phyloP scores from a whole-genome alignment of 2,888 invertebrate genomes.

The Pammene fasciana region DNA sequence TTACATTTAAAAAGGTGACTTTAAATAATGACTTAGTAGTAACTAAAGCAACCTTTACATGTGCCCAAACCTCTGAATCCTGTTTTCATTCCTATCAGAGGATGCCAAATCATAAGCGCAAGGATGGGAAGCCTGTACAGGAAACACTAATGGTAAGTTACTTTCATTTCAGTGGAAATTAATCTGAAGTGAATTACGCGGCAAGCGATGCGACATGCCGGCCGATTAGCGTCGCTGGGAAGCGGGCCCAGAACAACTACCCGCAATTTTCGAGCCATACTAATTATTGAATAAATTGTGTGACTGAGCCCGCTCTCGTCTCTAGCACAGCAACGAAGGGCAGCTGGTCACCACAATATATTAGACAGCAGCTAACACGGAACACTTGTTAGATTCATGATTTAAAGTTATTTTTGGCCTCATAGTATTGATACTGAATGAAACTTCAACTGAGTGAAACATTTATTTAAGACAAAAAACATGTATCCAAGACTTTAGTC shows the following conservation, averaged over 20 bases:
- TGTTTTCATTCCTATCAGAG: neutral
- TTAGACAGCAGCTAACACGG: too few relatives aligned
- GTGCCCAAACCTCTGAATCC: neutral
- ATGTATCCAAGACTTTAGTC: too few relatives aligned
- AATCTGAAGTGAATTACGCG: neutral
- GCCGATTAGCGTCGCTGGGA: conserved; percentile 6
- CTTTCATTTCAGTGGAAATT: neutral
- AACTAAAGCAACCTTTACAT: too few relatives aligned
- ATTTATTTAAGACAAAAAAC: too few relatives aligned
- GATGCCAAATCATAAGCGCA: neutral
- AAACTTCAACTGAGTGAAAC: too few relatives aligned
- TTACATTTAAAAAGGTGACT: too few relatives aligned
- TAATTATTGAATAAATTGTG: conserved; percentile 17
- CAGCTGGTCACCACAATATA: too few relatives aligned
- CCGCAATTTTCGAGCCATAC: conserved; percentile 16
- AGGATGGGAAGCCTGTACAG: neutral
- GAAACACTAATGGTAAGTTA: neutral
- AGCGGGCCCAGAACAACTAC: neutral
- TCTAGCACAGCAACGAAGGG: neutral
- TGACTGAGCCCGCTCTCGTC: neutral
- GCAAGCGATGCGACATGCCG: neutral
- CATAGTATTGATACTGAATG: too few relatives aligned
- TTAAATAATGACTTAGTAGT: too few relatives aligned
- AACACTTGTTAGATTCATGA: too few relatives aligned
- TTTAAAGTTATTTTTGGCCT: too few relatives aligned